Base-by-base conservation (phyloP, 2,888 invertebrate genomes). In the Tethea ocularis region DNA sequence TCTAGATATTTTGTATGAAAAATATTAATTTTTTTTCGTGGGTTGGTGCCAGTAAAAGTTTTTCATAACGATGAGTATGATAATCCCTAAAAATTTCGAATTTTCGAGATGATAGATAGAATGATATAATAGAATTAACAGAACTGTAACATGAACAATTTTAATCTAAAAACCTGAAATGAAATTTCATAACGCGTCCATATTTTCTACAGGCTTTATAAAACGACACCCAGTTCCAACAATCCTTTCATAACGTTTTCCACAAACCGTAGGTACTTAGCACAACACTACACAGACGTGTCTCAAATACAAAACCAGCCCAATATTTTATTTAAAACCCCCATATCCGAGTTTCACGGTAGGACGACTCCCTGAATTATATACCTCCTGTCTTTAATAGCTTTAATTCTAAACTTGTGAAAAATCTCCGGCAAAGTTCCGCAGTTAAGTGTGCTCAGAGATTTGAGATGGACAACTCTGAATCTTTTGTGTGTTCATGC, bases 341-440 rank as follows among this genome's bases (percentile, higher is more conserved):
- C 80, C 81, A 82, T 78, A 83, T 80, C 76, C 78, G 57, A 46
- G 57, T 57, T 46, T 69, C 71, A 75, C 75, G 77, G 74, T 75
- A 74, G 74, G 69, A 66, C 66, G 77, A 69, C 68, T 71, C 59
- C 69, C 74, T 82, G 83, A 87, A 80, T 84, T 83, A 84, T 83
- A 78, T 80, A 77, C 78, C 75, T 71, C 71, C 84, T 87, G 87
- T 80, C 75, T 76, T 83, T 87, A 87, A 87, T 85, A 80, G 86
- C 75, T 74, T 79, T 84, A 86, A 87, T 84, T 86, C 72, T 82
- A 75, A 87, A 86, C 83, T 87, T 77, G 82, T 78, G 85, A 85
- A 86, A 86, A 87, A 87, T 86, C 82, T 83, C 71, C 73, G 61
- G 56, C 57, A 66, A 86, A 85, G 75, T 86, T 86, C 58, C 56